Evolutionary conservation across 2,113 vertebrate species (phyloP).

Genomic region (Struthidea cinerea): DNA sequence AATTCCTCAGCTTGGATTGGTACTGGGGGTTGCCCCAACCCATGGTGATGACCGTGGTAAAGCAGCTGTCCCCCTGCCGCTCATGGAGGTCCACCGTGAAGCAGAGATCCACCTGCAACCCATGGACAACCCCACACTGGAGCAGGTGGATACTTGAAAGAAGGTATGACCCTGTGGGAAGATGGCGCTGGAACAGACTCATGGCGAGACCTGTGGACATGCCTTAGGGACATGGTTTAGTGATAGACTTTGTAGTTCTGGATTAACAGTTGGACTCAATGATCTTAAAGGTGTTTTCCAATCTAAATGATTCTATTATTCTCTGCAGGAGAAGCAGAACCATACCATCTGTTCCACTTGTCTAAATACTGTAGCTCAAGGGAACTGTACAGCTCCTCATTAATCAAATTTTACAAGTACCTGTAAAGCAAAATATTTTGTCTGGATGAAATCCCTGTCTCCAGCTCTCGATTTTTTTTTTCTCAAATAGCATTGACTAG

Average conservation of each 20-base stretch:
- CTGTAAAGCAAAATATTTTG: conserved; percentile 31
- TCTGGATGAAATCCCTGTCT: neutral
- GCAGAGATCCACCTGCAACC: neutral
- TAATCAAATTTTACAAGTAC: conserved; percentile 31
- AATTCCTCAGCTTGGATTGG: neutral
- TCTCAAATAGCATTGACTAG: neutral
- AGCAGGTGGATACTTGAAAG: neutral
- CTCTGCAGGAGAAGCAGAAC: neutral
- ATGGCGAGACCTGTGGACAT: neutral
- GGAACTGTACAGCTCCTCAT: neutral
- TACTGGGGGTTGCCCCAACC: neutral
- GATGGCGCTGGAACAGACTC: neutral
- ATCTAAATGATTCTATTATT: neutral
- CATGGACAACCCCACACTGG: neutral
- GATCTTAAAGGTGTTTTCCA: neutral
- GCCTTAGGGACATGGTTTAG: neutral
- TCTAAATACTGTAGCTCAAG: neutral
- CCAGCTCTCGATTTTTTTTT: neutral
- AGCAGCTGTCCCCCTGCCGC: neutral
- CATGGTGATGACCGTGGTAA: neutral
- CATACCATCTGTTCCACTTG: neutral
- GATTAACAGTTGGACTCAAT: neutral
- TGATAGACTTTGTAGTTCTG: neutral
- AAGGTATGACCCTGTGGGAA: neutral
- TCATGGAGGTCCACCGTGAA: neutral